Base-by-base conservation (phyloP, 2,113 vertebrate species). In the Alexandromys fortis region DNA sequence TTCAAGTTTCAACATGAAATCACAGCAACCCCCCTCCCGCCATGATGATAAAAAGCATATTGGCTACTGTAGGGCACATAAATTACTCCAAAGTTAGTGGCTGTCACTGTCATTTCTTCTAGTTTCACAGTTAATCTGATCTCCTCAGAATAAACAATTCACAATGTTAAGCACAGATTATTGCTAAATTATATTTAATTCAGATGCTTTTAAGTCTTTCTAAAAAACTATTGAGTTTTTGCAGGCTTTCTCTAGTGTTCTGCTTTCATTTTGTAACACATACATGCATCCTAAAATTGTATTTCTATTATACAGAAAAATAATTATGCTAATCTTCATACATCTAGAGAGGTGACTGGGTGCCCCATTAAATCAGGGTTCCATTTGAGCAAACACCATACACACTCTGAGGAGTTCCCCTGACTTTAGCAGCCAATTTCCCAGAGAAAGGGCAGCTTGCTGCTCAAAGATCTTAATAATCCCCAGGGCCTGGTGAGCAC, bases 401-500 rank as follows among this genome's bases (percentile, higher is more conserved):
- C 92, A 96, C 98, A 96, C 97, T 97, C 97, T 72, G 91, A 97
- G 97, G 96, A 98, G 89, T 95, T 96, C 95, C 92, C 86, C 97
- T 97, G 95, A 97, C 97, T 98, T 98, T 97, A 97, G 98, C 95
- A 98, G 97, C 96, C 97, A 96, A 95, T 97, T 98, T 98, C 97
- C 97, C 95, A 97, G 95, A 98, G 98, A 98, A 98, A 98, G 97
- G 98, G 97, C 98, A 98, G 98, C 97, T 97, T 94, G 76, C 92
- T 94, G 95, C 98, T 97, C 97, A 98, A 98, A 98, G 97, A 98
- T 98, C 98, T 98, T 98, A 98, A 98, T 98, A 98, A 98, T 96
- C 97, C 97, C 97, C 72, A 85, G 96, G 91, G 95, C 96, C 97
- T 97, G 81, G 83, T 97, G 96, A 98, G 97, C 89, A 91, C 79